Percentiles rank a stretch among this genome's conserved stretches.
phyloP scores from a whole-genome alignment of 2,797 vertebrate genomes.

The Gymnoscopelus braueri region DNA sequence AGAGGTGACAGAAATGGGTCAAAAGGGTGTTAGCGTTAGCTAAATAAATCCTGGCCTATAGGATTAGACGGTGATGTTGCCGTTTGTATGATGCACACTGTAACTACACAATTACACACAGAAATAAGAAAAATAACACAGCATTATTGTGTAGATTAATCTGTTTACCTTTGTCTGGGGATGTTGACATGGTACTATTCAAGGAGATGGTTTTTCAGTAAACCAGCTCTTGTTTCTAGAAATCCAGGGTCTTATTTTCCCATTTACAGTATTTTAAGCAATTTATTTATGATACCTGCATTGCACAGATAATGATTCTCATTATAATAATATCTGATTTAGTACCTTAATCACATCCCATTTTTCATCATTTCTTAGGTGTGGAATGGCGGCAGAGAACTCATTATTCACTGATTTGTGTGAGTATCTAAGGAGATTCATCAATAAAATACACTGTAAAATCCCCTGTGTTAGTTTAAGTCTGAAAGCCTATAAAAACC shows the following conservation, averaged over 20 bases:
- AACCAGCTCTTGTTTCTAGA: constrained; percentile 14
- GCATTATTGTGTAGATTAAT: constrained; percentile 26
- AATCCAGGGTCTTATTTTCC: constrained; percentile 21
- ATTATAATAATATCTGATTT: constrained; percentile 3
- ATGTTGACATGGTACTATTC: constrained; percentile 26
- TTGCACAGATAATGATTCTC: background rate
- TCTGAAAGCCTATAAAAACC: too few relatives aligned
- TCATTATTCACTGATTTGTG: constrained; percentile 62
- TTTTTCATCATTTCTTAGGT: constrained; percentile 50
- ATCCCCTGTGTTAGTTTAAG: background rate
- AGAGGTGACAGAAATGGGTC: constrained; percentile 91
- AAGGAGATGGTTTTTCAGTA: constrained; percentile 34
- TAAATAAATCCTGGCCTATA: constrained; percentile 91
- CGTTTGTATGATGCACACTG: constrained; percentile 86
- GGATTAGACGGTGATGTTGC: constrained; percentile 89
- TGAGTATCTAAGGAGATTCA: constrained; percentile 59
- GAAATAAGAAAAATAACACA: constrained; percentile 16
- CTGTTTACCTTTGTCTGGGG: constrained; percentile 20
- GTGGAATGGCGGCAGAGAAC: constrained; percentile 62
- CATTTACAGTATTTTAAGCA: background rate
- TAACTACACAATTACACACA: constrained; percentile 77
- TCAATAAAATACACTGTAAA: constrained; percentile 5
- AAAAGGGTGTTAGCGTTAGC: constrained; percentile 93
- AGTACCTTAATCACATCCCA: constrained; percentile 2
- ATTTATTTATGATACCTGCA: background rate